Percentiles rank a stretch among this genome's conserved stretches.
phyloP scores from a whole-genome alignment of 2,113 vertebrate species.

The Hemichromis elongatus region DNA sequence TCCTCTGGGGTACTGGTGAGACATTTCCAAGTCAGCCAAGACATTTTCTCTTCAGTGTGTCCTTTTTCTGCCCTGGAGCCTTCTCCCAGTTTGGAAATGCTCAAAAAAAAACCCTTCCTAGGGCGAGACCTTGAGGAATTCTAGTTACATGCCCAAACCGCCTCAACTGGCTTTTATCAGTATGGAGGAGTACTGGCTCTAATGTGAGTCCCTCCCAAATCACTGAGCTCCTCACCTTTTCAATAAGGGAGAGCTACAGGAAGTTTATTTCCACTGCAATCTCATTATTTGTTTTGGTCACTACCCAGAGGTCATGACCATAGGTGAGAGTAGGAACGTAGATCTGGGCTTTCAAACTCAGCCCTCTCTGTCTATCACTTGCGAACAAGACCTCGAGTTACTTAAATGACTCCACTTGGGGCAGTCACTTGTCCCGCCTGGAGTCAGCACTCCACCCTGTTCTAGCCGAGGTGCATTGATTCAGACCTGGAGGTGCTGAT shows the following conservation, averaged over 20 bases:
- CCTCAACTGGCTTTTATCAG: background rate
- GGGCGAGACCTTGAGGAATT: rapidly evolving
- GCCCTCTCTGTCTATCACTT: too few relatives aligned
- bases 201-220: background rate
- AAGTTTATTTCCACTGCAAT: background rate
- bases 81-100: background rate
- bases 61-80: background rate
- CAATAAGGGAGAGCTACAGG: background rate
- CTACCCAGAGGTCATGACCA: background rate
- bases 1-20: background rate
- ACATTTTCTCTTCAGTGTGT: background rate
- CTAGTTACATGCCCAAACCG: background rate
- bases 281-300: background rate
- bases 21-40: background rate
- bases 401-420: too few relatives aligned
- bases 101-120: background rate
- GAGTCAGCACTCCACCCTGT: background rate
- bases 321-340: background rate
- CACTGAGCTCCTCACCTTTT: background rate
- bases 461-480: background rate
- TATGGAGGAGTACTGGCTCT: rapidly evolving
- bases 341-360: background rate
- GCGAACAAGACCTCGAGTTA: too few relatives aligned
- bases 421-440: background rate
- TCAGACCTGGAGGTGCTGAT: background rate